These are phyloP conservation scores for Probaryconus sp. DNA, from an alignment of 1,140 invertebrate genomes.

Conservation along the genomic window DNA sequence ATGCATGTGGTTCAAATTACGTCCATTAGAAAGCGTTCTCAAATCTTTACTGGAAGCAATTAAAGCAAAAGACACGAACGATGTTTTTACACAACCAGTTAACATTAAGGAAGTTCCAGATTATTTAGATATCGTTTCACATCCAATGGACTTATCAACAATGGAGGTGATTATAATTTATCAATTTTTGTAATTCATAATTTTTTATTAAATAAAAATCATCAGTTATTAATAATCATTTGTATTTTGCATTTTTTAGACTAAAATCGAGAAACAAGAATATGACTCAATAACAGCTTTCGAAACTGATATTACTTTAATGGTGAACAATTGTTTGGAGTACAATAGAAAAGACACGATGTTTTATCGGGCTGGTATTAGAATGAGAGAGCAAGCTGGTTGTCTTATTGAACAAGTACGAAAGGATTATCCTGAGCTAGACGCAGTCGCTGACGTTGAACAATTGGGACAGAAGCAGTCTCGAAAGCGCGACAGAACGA, in stretches of 20 bases:
- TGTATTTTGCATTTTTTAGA: constrained; percentile 56
- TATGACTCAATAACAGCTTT: constrained; percentile 90
- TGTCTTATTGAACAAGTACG: constrained; percentile 86
- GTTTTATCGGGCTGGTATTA: constrained; percentile 89
- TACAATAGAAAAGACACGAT: constrained; percentile 97
- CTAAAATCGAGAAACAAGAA: constrained; percentile 86
- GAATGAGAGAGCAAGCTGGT: constrained; percentile 91
- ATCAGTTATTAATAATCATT: too few relatives aligned
- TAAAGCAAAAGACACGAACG: constrained; percentile 87
- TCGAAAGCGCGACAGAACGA: constrained; percentile 70
- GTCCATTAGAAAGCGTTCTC: constrained; percentile 89
- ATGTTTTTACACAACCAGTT: constrained; percentile 96
- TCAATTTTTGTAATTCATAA: background rate
- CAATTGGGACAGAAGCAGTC: constrained; percentile 37
- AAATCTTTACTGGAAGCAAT: constrained; percentile 87
- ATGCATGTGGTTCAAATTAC: constrained; percentile 87
- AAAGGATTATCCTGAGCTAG: constrained; percentile 82
- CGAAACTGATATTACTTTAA: constrained; percentile 93
- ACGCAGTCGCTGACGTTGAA: constrained; percentile 74
- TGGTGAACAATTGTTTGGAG: constrained; percentile 95
- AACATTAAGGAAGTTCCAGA: constrained; percentile 94
- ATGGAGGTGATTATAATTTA: constrained; percentile 84
- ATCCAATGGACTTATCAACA: constrained; percentile 97
- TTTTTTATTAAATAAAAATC: background rate
- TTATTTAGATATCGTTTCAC: constrained; percentile 93